A percentile compares a stretch with the other conserved stretches of the same genome.
Evolutionary conservation across 2,797 vertebrate species (phyloP).

Genomic region (Erithacus rubecula): DNA sequence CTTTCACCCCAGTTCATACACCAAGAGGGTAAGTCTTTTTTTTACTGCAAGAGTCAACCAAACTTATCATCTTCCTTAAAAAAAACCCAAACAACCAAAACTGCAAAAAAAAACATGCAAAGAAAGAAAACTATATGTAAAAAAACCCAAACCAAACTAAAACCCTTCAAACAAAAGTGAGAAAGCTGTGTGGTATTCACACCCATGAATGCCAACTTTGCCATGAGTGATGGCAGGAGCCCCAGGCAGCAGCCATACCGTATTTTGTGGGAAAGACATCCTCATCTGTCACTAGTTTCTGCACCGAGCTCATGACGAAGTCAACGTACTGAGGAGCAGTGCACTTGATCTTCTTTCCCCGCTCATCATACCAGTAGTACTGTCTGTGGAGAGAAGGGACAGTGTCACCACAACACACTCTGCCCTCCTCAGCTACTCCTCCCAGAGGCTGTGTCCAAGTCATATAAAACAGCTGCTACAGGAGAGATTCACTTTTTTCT

Average conservation of each 20-base stretch:
- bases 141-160: not conserved
- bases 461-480: not conserved
- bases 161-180: not conserved
- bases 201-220: not conserved
- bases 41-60: not conserved
- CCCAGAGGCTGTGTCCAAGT: not conserved
- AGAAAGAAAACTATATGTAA: not conserved
- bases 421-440: not conserved
- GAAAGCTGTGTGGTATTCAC: not conserved
- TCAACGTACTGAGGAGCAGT: constrained; percentile 98
- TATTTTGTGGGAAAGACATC: constrained; percentile 99
- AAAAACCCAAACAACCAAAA: not conserved
- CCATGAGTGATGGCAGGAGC: not conserved
- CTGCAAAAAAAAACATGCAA: not conserved
- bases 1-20: not conserved
- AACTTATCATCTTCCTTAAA: not conserved
- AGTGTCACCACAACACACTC: not conserved
- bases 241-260: constrained; percentile 73
- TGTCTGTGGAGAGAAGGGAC: constrained; percentile 79
- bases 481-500: not conserved
- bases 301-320: constrained; percentile 97
- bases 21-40: not conserved
- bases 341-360: constrained; percentile 98
- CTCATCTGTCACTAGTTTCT: constrained; percentile 98
- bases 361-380: constrained; percentile 99